These are phyloP conservation scores for Felis catus DNA, from an alignment of 2,113 vertebrate species.

Conservation along the genomic window F.catus_Fca126_mat1.0 CM031413.1:165848001-165848500, in stretches of 20 bases:
- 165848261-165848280: not conserved
- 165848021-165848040: not conserved
- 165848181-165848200: not conserved
- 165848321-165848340: not conserved
- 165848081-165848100: no score
- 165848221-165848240: not conserved
- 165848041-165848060: not conserved
- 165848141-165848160: not conserved
- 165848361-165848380: rapidly evolving
- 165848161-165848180: not conserved
- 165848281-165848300: not conserved
- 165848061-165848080: no score
- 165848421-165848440: rapidly evolving
- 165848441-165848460: not conserved
- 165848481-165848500: not conserved
- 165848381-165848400: not conserved
- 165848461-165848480: not conserved
- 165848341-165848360: not conserved
- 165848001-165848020: not conserved
- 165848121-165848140: no score
- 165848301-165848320: not conserved
- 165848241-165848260: not conserved
- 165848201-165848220: not conserved
- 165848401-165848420: rapidly evolving
- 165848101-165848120: no score